These are phyloP conservation scores for Oligia strigilis DNA, from an alignment of 2,888 invertebrate species.

Conservation along the genomic window DNA sequence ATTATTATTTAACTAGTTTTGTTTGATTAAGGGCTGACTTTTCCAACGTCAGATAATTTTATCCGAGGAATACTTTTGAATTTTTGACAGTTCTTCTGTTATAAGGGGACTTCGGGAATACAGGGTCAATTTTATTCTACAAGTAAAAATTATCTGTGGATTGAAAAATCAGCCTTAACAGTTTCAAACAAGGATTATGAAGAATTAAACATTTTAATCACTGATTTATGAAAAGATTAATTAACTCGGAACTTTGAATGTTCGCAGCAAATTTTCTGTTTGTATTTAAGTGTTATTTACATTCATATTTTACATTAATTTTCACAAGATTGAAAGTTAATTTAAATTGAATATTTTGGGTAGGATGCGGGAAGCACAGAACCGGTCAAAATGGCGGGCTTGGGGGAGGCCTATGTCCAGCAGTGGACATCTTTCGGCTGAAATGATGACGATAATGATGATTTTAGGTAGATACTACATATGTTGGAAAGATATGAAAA, in stretches of 20 bases:
- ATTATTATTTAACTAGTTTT: background rate
- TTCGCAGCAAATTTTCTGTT: constrained; percentile 14
- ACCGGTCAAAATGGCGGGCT: background rate
- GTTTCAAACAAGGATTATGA: constrained; percentile 15
- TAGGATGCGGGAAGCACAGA: background rate
- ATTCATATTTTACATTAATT: background rate
- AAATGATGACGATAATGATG: background rate
- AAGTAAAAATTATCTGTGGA: no score
- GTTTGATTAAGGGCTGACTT: background rate
- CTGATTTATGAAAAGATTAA: constrained; percentile 17
- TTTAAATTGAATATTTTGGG: background rate
- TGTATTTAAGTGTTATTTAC: background rate
- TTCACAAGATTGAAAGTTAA: background rate
- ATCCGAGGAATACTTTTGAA: no score
- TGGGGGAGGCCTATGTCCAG: background rate
- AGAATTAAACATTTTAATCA: constrained; percentile 22
- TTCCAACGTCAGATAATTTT: no score
- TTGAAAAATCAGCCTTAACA: background rate
- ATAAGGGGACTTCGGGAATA: no score
- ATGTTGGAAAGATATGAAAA: background rate
- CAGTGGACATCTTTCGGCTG: background rate
- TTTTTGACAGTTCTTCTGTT: no score
- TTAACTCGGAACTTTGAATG: constrained; percentile 21
- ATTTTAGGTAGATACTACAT: background rate
- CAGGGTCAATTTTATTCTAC: no score